Conservation (phyloP, 2,113 vertebrate genomes). For the Gambusia holbrooki region DNA sequence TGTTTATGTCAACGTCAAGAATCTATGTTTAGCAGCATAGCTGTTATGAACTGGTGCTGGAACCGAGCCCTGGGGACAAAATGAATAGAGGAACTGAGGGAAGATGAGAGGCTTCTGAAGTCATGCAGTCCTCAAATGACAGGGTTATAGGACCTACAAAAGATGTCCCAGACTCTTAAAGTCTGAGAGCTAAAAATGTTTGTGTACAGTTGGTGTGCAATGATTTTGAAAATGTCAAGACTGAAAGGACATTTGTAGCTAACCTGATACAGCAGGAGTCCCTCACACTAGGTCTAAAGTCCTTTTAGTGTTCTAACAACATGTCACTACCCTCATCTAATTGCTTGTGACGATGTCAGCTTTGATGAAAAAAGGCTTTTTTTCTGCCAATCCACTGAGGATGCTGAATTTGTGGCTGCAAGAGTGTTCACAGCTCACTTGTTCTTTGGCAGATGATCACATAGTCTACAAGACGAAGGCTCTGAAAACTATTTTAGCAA, state of each 20-base stretch:
- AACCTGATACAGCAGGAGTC: background rate
- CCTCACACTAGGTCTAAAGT: background rate
- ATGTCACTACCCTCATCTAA: background rate
- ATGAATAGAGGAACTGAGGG: constrained; percentile 32
- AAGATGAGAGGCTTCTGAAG: constrained; percentile 55
- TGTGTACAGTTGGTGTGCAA: constrained; percentile 17
- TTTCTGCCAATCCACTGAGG: background rate
- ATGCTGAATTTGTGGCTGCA: background rate
- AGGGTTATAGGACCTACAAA: constrained; percentile 48
- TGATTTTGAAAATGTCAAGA: constrained; percentile 10
- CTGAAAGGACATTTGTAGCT: background rate
- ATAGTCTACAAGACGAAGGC: background rate
- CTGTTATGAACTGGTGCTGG: constrained; percentile 42
- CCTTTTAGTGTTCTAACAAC: background rate
- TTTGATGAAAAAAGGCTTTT: background rate
- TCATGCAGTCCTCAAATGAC: constrained; percentile 50
- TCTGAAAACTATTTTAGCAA: background rate
- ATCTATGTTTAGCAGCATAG: constrained; percentile 45
- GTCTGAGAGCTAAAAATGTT: constrained; percentile 12
- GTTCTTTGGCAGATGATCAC: background rate
- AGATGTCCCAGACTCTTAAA: constrained; percentile 36
- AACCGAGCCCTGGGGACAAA: constrained; percentile 34
- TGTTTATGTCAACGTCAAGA: constrained; percentile 32
- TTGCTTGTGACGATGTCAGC: background rate
- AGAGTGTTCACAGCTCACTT: background rate